Evolutionary conservation across 2,113 vertebrate species (phyloP).

Genomic region (Spea multiplicata): DNA sequence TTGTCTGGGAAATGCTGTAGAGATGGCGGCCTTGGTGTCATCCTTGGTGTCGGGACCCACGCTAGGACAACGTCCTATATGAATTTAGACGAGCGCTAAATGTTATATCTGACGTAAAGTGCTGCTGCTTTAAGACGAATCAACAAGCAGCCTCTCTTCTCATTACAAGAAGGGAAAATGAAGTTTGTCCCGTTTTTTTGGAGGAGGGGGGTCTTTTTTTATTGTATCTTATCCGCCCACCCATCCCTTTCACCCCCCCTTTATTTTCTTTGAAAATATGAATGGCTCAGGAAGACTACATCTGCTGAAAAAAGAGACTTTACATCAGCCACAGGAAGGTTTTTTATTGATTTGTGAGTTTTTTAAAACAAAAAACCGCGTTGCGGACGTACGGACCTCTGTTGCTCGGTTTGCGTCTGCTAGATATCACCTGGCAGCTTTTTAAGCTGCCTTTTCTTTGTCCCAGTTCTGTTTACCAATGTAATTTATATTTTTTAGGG

Average conservation of each 20-base stretch:
- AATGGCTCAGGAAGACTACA: conserved; percentile 28
- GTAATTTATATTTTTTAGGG: conserved; percentile 47
- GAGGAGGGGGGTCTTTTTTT: neutral
- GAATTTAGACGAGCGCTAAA: neutral
- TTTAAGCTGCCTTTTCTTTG: neutral
- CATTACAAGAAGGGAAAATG: neutral
- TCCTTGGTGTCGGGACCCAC: neutral
- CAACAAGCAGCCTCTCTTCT: neutral
- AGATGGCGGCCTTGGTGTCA: neutral
- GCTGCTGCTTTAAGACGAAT: conserved; percentile 1
- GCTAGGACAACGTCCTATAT: neutral
- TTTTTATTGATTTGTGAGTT: conserved; percentile 20
- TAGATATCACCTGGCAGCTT: conserved; percentile 5
- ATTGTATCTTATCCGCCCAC: neutral
- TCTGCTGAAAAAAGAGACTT: neutral
- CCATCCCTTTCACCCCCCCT: neutral
- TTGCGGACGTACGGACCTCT: conserved; percentile 22
- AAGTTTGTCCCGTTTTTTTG: no score
- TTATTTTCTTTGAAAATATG: neutral
- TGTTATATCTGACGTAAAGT: neutral
- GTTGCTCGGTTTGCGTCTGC: conserved; percentile 20
- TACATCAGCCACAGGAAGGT: conserved; percentile 8
- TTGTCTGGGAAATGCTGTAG: neutral
- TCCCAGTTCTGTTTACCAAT: conserved; percentile 36
- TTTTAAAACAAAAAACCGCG: conserved; percentile 18